phyloP scores from a whole-genome alignment of 1,140 invertebrate genomes.

The Triops cancriformis region DNA sequence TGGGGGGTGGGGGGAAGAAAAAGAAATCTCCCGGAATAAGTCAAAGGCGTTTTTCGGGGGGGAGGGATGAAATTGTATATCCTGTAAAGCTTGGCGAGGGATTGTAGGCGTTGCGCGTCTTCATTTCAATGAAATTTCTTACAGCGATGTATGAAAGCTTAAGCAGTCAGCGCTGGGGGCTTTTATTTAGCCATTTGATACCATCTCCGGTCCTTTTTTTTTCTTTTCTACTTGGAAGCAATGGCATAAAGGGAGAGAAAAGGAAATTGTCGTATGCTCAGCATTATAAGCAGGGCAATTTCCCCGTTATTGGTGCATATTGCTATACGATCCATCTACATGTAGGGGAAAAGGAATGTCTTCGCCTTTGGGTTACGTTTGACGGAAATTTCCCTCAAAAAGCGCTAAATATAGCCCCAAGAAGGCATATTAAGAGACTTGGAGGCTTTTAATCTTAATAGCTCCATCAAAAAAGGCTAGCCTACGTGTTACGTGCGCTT shows the following conservation, averaged over 20 bases:
- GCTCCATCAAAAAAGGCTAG: background rate
- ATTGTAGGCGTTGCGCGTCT: slow-evolving; percentile 1
- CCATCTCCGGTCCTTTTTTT: slow-evolving; percentile 1
- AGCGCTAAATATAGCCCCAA: background rate
- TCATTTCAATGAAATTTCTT: background rate
- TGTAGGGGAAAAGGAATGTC: background rate
- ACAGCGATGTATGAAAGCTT: background rate
- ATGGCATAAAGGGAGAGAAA: background rate
- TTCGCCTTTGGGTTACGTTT: background rate
- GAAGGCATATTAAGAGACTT: too few relatives aligned
- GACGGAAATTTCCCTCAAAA: background rate
- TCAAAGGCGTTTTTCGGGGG: background rate
- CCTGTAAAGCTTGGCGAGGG: background rate
- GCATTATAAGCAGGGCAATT: background rate
- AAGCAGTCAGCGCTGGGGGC: background rate
- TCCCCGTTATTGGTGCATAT: background rate
- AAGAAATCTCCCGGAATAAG: background rate
- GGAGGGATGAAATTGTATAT: background rate
- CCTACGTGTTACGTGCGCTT: background rate
- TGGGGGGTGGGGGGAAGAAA: too few relatives aligned
- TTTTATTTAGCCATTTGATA: slow-evolving; percentile 11
- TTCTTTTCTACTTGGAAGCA: background rate
- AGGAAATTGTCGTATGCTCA: background rate
- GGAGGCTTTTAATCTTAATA: background rate
- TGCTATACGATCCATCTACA: background rate